A percentile compares a stretch with the other conserved stretches of the same genome.
phyloP scores from a whole-genome alignment of 2,113 vertebrate species.

The Ia io region DNA sequence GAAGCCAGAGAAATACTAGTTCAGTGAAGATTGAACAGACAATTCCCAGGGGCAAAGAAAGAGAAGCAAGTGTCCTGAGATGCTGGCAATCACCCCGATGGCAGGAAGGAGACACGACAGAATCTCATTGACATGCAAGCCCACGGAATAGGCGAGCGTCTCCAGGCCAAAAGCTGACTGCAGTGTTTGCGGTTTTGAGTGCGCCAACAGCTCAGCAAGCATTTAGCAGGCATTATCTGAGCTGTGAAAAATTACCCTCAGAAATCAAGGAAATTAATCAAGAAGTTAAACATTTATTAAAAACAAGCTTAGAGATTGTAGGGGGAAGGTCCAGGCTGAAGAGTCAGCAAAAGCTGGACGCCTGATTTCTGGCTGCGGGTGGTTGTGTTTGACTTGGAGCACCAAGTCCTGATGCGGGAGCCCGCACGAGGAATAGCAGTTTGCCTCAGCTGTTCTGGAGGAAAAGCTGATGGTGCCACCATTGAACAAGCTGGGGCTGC shows the following conservation, averaged over 20 bases:
- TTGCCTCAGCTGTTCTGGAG: neutral
- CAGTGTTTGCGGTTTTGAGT: neutral
- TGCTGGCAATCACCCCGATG: slow-evolving; percentile 28
- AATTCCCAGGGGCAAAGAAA: slow-evolving; percentile 1
- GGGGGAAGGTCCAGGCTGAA: slow-evolving; percentile 71
- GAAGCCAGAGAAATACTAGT: slow-evolving; percentile 44
- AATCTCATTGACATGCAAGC: neutral
- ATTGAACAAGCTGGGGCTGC: neutral
- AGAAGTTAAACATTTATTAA: slow-evolving; percentile 82
- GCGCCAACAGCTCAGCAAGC: neutral
- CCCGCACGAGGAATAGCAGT: neutral
- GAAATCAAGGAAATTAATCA: slow-evolving; percentile 66
- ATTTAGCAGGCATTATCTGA: slow-evolving; percentile 35
- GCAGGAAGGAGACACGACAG: slow-evolving; percentile 3
- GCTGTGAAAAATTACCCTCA: slow-evolving; percentile 57
- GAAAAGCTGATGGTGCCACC: neutral
- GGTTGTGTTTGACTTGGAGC: neutral
- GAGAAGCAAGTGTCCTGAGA: slow-evolving; percentile 9
- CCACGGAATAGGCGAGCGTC: neutral
- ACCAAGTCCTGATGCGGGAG: neutral
- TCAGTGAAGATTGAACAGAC: slow-evolving; percentile 33
- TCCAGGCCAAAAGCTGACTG: neutral
- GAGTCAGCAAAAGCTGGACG: slow-evolving; percentile 64
- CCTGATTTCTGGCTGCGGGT: neutral
- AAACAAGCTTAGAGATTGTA: slow-evolving; percentile 61